Conservation (phyloP, 2,113 vertebrate genomes). For the Tursiops truncatus region DNA sequence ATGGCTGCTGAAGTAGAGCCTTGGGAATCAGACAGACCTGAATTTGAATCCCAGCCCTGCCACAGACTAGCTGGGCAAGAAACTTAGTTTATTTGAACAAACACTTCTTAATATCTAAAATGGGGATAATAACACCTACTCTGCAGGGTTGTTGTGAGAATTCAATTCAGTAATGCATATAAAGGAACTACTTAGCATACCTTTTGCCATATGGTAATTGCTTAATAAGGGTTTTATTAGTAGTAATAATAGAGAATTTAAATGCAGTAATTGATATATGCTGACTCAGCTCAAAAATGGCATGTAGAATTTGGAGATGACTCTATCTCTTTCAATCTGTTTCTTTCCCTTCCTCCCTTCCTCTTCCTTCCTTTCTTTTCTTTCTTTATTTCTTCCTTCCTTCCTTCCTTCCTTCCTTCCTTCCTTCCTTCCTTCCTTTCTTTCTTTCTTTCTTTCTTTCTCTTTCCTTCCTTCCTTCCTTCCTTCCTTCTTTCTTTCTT, state of each 20-base stretch:
- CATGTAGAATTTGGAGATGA: not conserved
- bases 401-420: no score
- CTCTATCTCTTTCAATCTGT: not conserved
- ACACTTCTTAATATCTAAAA: not conserved
- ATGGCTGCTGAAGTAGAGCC: not conserved
- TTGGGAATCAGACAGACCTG: not conserved
- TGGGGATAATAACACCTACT: not conserved
- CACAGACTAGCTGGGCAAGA: not conserved
- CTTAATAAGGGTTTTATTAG: not conserved
- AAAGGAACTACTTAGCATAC: not conserved
- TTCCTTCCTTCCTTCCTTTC: no score
- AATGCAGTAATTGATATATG: not conserved
- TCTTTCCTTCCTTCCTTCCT: rapidly evolving
- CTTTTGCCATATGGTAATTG: not conserved
- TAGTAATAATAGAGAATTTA: not conserved
- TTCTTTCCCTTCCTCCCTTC: not conserved
- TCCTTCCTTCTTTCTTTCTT: no score
- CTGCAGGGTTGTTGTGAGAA: not conserved
- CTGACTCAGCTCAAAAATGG: not conserved
- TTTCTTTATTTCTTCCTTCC: rapidly evolving
- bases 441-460: no score
- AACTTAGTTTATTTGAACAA: not conserved
- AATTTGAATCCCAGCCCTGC: not conserved
- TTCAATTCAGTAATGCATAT: not conserved
- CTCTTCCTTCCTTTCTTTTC: rapidly evolving